Evolutionary conservation across 2,888 invertebrate genomes (phyloP).

Genomic region (Metellina segmentata): DNA sequence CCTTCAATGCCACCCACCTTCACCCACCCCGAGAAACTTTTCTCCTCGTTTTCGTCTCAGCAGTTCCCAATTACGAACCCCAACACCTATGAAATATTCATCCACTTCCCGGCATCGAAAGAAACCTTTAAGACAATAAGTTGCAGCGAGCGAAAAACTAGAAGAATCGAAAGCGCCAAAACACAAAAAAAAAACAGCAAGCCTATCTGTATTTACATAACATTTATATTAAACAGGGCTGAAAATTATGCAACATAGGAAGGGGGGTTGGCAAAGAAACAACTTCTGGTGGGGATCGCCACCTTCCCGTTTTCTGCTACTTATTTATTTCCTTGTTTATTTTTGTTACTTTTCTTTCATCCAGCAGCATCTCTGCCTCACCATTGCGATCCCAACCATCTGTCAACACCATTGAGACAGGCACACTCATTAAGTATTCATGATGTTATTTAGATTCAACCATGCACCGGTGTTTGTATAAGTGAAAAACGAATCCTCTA

Average conservation of each 20-base stretch:
- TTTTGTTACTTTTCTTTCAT: neutral
- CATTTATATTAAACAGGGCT: slow-evolving; percentile 64
- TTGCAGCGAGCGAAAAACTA: neutral
- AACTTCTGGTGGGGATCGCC: slow-evolving; percentile 25
- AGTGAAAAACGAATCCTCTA: slow-evolving; percentile 61
- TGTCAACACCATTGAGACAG: slow-evolving; percentile 56
- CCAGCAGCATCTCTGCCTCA: neutral
- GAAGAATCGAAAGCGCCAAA: slow-evolving; percentile 4
- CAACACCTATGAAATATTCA: slow-evolving; percentile 50
- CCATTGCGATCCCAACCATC: slow-evolving; percentile 13
- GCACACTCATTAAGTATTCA: slow-evolving; percentile 67
- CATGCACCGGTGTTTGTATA: slow-evolving; percentile 61
- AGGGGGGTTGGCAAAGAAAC: slow-evolving; percentile 15
- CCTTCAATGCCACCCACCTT: neutral
- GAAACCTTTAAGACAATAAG: slow-evolving; percentile 39
- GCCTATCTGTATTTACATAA: slow-evolving; percentile 61
- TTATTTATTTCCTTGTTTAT: slow-evolving; percentile 60
- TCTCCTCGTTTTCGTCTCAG: neutral
- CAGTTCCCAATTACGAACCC: slow-evolving; percentile 39
- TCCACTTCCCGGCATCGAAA: neutral
- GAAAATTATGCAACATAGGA: slow-evolving; percentile 54
- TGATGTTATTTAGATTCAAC: slow-evolving; percentile 73
- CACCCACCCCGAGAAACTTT: neutral
- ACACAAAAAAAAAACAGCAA: neutral
- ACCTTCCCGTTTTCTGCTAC: slow-evolving; percentile 40